Evolutionary conservation across 2,888 invertebrate genomes (phyloP), one percentile per base, ranked within the genome.

Genomic region (Scaptomyza polygonia): DNA sequence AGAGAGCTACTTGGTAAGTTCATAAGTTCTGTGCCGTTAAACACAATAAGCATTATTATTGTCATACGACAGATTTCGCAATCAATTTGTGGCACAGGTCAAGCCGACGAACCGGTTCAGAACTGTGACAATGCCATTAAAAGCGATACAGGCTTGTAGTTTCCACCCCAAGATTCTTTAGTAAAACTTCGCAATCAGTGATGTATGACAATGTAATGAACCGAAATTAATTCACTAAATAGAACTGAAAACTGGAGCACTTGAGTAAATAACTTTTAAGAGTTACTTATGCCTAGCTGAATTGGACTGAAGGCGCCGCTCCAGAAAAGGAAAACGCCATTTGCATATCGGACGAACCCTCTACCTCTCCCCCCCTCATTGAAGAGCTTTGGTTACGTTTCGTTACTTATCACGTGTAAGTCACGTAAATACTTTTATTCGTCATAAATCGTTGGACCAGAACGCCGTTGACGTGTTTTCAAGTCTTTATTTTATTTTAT

Each of bases 381-480:
- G 34, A 53, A 58, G 49, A 73, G 78, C 73, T 77, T 44, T 40
- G 49, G 47, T 57, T 78, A 67, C 59, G 58, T 53, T 51, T 62
- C 57, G 58, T 39, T 39, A 39, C 56, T 57, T 56, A 59, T 40
- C 49, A 25, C 25, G 25, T 54, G 86, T 76, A 76, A 88, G 86
- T 88, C 84, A 86, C 89, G 83, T 85, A 75, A 77, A 83, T 71
- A 73, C 55, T 77, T 88, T 67, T 69, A 70, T 88, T 83, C 83
- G 83, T 82, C 77, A 78, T 80, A 89, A 86, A 86, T 84, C 87
- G 62, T 88, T 89, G 79, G 88, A 88, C 88, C 89, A 87, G 88
- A 89, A 86, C 86, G 61, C 54, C 62, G 74, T 84, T 78, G 89
- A 78, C 75, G 84, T 70, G 64, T 70, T 77, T 67, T 77, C 39